Evolutionary conservation across 30 jellyfish, hydroid and myxozoan genomes (phyloP), one percentile per base, ranked within the genome.

Genomic region (Phacellophora camtschatica): DNA sequence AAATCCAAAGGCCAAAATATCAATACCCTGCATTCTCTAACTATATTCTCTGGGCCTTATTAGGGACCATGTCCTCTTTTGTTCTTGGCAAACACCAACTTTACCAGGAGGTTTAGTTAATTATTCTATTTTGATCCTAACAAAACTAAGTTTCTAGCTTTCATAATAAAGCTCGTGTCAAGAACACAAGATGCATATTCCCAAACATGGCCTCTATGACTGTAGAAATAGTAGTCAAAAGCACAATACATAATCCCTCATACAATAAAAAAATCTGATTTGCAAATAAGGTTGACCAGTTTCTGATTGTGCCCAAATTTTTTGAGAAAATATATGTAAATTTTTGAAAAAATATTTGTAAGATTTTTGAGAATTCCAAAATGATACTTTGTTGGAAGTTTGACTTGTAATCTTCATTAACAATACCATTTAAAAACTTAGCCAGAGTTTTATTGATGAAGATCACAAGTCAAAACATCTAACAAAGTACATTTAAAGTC

Each of bases 251-350:
- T 1, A 46, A 10, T 10, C 22, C 59, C 51, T 39, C 51, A 2
- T 31, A 5, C 13, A 28, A 1, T 23, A 62, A 23, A 9, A 27
- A 62, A 23, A 62, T 12, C 8, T 12, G 49, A 8, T 19, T 23
- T 62, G 13, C 41, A 30, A 13, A 62, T 23, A 23, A 62, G 22
- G 41, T 28, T 23, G 76, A 62, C 32, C 51, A 56, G 71, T 56
- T 56, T 56, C 71, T 56, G 11, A 56, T 56, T 56, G 71, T 56
- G 71, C 71, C 45, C 71, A 56, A 20, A 56, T 35, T 56, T 56
- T 35, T 2, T 1, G 0, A 11, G 24, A 20, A 20, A 56, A 56
- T 20, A 12, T 56, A 16, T 35, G 24, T 35, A 56, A 9, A 56
- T 16, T 7, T 56, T 56, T 56, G 71, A 15, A 35, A 31, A 56